phyloP scores from a whole-genome alignment of 2,797 vertebrate genomes.

The Rhinichthys osculus region DNA sequence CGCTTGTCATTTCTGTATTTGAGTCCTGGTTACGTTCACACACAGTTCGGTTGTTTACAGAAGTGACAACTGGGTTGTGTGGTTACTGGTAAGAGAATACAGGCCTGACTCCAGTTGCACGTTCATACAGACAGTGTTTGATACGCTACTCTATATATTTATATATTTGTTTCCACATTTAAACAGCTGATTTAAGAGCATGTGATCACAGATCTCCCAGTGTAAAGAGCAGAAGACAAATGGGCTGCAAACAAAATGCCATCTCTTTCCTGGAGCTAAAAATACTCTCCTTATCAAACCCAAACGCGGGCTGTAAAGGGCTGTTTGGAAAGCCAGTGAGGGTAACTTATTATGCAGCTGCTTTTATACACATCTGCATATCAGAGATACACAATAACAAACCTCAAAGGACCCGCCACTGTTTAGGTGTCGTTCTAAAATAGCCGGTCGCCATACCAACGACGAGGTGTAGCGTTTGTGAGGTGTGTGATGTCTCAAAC shows the following conservation, averaged over 20 bases:
- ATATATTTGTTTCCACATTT: not conserved
- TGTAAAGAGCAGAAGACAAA: conserved; percentile 16
- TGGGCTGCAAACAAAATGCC: conserved; percentile 47
- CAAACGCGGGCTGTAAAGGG: conserved; percentile 49
- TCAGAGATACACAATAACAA: conserved; percentile 44
- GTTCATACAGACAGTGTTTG: too few relatives aligned
- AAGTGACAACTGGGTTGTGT: too few relatives aligned
- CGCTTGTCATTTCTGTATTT: too few relatives aligned
- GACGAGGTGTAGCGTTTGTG: not conserved
- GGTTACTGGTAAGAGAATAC: too few relatives aligned
- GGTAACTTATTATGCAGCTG: conserved; percentile 28
- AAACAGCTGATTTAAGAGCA: not conserved
- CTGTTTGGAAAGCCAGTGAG: not conserved
- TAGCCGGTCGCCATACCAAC: conserved; percentile 58
- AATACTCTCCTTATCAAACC: conserved; percentile 58
- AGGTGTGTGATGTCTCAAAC: conserved; percentile 8
- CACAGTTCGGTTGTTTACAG: too few relatives aligned
- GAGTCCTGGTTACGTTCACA: too few relatives aligned
- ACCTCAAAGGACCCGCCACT: conserved; percentile 27
- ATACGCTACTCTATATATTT: too few relatives aligned
- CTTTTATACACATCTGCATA: conserved; percentile 48
- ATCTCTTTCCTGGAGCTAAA: conserved; percentile 52
- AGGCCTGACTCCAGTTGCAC: too few relatives aligned
- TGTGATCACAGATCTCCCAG: not conserved
- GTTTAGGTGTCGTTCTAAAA: conserved; percentile 47